Percentiles rank a stretch among this genome's conserved stretches.
Evolutionary conservation across 2,888 invertebrate genomes (phyloP).

Genomic region (Chelonus formosanus): DNA sequence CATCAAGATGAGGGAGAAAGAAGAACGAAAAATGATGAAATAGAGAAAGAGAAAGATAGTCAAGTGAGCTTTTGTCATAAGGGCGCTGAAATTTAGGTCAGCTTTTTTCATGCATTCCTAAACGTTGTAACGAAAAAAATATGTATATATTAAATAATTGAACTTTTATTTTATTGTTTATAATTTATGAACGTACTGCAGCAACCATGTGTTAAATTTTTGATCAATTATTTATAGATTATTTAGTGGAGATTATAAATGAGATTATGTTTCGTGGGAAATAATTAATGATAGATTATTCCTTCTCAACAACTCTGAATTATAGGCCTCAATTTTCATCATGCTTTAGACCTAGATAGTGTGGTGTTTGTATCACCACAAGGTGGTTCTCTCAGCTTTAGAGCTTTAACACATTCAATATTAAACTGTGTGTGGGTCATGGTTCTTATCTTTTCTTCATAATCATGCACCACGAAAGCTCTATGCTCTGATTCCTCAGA

Average conservation of each 20-base stretch:
- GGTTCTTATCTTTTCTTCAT: conserved; percentile 8
- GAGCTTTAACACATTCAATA: conserved; percentile 27
- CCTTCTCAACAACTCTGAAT: not conserved
- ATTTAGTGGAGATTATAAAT: too few relatives aligned
- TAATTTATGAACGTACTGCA: too few relatives aligned
- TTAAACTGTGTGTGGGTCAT: conserved; percentile 23
- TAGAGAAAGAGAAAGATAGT: conserved; percentile 42
- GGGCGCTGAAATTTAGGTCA: conserved; percentile 50
- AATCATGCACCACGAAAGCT: conserved; percentile 19
- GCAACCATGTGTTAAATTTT: too few relatives aligned
- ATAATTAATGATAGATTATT: too few relatives aligned
- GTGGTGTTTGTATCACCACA: not conserved
- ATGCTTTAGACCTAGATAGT: not conserved
- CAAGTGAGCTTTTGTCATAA: conserved; percentile 52
- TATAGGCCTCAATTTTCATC: conserved; percentile 25
- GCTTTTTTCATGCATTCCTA: conserved; percentile 48
- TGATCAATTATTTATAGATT: too few relatives aligned
- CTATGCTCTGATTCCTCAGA: not conserved
- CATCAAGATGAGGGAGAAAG: conserved; percentile 16
- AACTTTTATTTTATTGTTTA: too few relatives aligned
- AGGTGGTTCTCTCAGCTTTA: not conserved
- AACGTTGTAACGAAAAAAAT: conserved; percentile 9
- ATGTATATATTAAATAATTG: too few relatives aligned
- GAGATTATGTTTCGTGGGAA: too few relatives aligned
- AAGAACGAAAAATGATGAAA: conserved; percentile 17